Evolutionary conservation across 2,797 vertebrate genomes (phyloP), one percentile per base, ranked within the genome.

Genomic region (Enteromius argenteus): DNA sequence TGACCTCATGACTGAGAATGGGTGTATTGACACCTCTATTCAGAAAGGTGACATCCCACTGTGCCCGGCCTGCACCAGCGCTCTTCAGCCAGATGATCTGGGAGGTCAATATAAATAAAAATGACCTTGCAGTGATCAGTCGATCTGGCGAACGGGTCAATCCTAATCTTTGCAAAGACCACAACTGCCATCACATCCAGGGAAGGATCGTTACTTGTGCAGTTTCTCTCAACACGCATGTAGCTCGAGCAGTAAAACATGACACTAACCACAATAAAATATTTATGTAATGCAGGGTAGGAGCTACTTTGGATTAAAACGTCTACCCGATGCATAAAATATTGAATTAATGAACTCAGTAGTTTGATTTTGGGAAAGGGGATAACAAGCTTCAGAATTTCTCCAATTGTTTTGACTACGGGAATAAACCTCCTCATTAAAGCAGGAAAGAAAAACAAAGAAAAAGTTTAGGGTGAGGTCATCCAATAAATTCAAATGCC

Each of bases 1-100:
- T 60, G 64, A 77, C 64, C 62, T 77, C 62, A n/a, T 35, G 81
- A 53, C 75, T 69, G 74, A 78, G 42, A 78, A 67, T 32, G 37
- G 74, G 4, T 8, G 2, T 60, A 46, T 44, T 56, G 49, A 68
- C 62, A 67, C 60, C 4, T 66, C 71, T 67, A 7, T 53, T 66
- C 35, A 83, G 72, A 75, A 42, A 56, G n/a, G 8, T 27, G n/a
- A 56, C 49, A 30, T 42, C 17, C 30, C n/a, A 58, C 19, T 1
- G 35, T 15, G 21, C 21, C 7, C 37, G 21, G 64, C 11, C 8
- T 1, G 21, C 69, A 27, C 39, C 42, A 19, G 27, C 0, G 10
- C 37, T 83, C 56, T 83, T 19, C 60, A 49, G 56, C 13, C 68
- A 30, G 42, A 64, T 60, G 58, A 83, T 83, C 42, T 42, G 35